Evolutionary conservation across 1,140 invertebrate species (phyloP).

Genomic region (Paracyclopina nana): DNA sequence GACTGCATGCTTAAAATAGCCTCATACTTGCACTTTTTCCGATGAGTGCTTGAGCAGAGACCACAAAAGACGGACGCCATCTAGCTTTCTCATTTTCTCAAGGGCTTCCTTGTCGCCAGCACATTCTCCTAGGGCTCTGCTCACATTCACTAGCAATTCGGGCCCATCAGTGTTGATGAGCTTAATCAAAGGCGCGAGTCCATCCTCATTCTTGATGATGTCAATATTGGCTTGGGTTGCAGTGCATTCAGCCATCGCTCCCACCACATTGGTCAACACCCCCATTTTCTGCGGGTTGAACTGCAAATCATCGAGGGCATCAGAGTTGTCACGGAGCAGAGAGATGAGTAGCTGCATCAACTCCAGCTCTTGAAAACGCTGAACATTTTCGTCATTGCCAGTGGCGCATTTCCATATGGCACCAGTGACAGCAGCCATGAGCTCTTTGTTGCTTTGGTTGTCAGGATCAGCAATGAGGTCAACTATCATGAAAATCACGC

Average conservation of each 20-base stretch:
- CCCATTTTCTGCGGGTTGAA: conserved; percentile 27
- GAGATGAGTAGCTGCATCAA: conserved; percentile 28
- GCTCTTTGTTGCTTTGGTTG: no score
- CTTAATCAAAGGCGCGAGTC: conserved; percentile 5
- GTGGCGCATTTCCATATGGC: conserved; percentile 12
- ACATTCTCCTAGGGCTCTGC: conserved; percentile 2
- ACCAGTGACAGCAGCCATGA: conserved; percentile 30
- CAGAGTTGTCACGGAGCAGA: conserved; percentile 28
- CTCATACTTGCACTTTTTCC: no score
- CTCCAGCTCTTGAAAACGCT: conserved; percentile 24
- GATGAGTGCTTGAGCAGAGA: conserved; percentile 31
- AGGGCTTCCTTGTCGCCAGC: conserved; percentile 9
- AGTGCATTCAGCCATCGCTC: conserved; percentile 5
- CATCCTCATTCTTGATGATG: neutral
- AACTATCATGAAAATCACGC: no score
- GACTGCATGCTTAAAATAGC: no score
- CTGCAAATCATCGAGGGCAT: conserved; percentile 19
- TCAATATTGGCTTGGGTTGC: neutral
- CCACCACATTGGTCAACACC: conserved; percentile 12
- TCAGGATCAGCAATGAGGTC: no score
- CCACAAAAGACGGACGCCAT: conserved; percentile 31
- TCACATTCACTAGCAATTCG: conserved; percentile 8
- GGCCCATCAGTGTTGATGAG: conserved; percentile 1
- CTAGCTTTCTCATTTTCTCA: conserved; percentile 21
- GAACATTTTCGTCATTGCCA: conserved; percentile 1